Base-by-base conservation (phyloP, 2,113 vertebrate species). In the Tragelaphus scriptus region DNA sequence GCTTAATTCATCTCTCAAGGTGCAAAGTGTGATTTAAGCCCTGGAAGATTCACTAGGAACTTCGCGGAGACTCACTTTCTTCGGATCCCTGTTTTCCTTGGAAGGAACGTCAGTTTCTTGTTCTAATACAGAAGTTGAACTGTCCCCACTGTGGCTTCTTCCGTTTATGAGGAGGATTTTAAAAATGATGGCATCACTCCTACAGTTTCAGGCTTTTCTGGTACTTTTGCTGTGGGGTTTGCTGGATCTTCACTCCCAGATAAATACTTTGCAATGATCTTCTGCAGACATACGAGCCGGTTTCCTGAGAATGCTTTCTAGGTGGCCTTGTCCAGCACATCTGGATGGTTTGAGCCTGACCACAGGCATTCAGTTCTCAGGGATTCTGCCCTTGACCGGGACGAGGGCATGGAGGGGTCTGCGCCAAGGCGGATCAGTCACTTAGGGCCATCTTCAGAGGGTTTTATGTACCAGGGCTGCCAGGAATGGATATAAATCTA, bases 351-450 rank as follows among this genome's bases (percentile, higher is more conserved):
- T 10, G n/a, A 44, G 61, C 28, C 30, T 2, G 19, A 36, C 21
- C n/a, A 5, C n/a, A 58, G 51, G 30, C n/a, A 3, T 3, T 16
- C 7, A 6, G 44, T 30, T 79, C 30, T 58, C 2, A 19, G 56
- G 56, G 51, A 59, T 28, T 44, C 3, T 12, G 59, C 7, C 16
- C 9, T 7, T 0, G 0, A 8, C 40, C 25, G 5, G 6, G 2
- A 8, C 0, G 15, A n/a, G 16, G 32, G 0, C 6, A 10, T 2
- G 7, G 0, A 1, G 25, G 59, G 68, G 36, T 28, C 58, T 26
- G 26, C 40, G 51, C 17, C 5, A 9, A 28, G 56, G 1, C 1
- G 16, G n/a, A 13, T 25, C 16, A 13, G 49, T 56, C 59, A 91
- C 5, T 56, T 7, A 55, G 53, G 11, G 16, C 47, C 25, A 25